Conservation (phyloP, 2,888 invertebrate species). For the Sminthurinus aureus region DNA sequence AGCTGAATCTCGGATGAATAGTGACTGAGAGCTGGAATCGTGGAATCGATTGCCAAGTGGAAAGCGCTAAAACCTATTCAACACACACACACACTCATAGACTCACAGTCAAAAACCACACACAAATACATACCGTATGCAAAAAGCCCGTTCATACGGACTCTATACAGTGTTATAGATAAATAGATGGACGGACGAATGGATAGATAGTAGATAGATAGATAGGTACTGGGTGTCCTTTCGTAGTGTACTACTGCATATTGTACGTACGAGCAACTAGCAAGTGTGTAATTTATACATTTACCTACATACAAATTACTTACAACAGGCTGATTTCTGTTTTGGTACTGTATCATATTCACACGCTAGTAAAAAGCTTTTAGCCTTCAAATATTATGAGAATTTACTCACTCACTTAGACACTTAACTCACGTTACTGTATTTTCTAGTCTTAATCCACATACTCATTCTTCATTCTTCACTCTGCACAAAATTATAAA, state of each 20-base stretch:
- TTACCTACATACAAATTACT: too few relatives aligned
- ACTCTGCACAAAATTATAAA: background rate
- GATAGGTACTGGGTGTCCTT: too few relatives aligned
- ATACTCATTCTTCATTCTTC: background rate
- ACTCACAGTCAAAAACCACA: conserved; percentile 1
- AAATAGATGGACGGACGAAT: too few relatives aligned
- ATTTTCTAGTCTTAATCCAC: background rate
- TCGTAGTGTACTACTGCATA: too few relatives aligned
- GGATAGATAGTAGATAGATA: too few relatives aligned
- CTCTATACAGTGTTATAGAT: too few relatives aligned
- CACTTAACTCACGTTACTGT: background rate
- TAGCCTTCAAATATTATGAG: background rate
- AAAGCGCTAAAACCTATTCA: conserved; percentile 32
- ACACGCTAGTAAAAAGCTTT: background rate
- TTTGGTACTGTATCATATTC: too few relatives aligned
- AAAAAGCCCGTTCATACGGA: too few relatives aligned
- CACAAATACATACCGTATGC: background rate
- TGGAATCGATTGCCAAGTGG: conserved; percentile 39
- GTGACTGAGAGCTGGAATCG: conserved; percentile 39
- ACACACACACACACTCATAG: background rate
- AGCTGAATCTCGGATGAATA: conserved; percentile 40
- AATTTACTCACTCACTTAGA: background rate
- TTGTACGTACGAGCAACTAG: too few relatives aligned
- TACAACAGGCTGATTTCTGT: too few relatives aligned
- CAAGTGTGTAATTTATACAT: too few relatives aligned